These are phyloP conservation scores for Phoxinus dragarum DNA, from an alignment of 2,797 vertebrate species.

Conservation along the genomic window DNA sequence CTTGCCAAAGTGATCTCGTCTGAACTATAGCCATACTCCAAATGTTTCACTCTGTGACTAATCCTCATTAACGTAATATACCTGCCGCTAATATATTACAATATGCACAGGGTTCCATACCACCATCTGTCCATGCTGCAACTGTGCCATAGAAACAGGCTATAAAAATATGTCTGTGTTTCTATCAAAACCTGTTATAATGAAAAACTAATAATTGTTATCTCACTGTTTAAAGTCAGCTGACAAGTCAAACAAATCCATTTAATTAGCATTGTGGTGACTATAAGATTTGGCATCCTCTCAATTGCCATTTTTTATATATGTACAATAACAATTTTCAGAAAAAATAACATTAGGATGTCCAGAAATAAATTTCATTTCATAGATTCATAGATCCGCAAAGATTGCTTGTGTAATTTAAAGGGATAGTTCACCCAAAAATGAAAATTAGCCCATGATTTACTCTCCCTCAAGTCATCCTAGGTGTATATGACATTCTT, in stretches of 20 bases:
- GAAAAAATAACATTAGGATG: too few relatives aligned
- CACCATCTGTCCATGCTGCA: conserved; percentile 23
- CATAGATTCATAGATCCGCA: too few relatives aligned
- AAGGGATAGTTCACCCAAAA: too few relatives aligned
- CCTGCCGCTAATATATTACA: conserved; percentile 34
- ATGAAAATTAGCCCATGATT: too few relatives aligned
- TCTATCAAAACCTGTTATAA: conserved; percentile 14
- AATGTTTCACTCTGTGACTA: neutral
- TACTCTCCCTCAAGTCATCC: too few relatives aligned
- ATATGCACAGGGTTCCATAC: conserved; percentile 35
- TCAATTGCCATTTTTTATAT: neutral
- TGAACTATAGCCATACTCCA: neutral
- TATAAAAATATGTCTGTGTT: conserved; percentile 17
- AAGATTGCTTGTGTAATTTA: too few relatives aligned
- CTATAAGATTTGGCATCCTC: neutral
- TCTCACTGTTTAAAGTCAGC: conserved; percentile 12
- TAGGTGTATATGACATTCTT: too few relatives aligned
- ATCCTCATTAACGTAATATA: conserved; percentile 36
- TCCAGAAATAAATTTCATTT: too few relatives aligned
- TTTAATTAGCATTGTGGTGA: neutral
- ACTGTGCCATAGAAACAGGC: conserved; percentile 44
- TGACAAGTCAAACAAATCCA: neutral
- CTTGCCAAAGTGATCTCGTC: too few relatives aligned
- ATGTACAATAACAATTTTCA: too few relatives aligned
- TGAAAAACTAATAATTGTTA: neutral